Conservation (phyloP, 2,797 vertebrate genomes). For the Luscinia megarhynchos region DNA sequence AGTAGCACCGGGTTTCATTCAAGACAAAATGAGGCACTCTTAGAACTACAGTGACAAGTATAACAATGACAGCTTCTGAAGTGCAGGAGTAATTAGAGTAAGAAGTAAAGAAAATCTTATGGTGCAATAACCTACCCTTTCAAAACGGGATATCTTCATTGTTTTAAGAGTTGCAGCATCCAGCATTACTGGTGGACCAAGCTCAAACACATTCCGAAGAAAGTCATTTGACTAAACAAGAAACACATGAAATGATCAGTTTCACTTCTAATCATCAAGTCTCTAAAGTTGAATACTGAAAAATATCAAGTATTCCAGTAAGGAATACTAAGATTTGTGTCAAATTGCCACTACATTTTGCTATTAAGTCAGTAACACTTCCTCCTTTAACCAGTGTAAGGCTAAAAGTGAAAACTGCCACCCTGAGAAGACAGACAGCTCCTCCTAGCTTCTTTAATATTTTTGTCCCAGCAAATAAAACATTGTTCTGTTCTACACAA, state of each 20-base stretch:
- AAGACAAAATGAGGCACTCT: neutral
- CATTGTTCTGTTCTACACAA: neutral
- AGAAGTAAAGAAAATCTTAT: neutral
- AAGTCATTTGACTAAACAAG: conserved; percentile 91
- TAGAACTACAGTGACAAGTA: neutral
- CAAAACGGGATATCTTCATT: conserved; percentile 95
- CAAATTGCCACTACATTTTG: neutral
- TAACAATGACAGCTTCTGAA: neutral
- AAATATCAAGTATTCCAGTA: neutral
- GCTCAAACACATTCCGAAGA: conserved; percentile 95
- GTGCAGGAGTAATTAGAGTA: neutral
- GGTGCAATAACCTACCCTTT: conserved; percentile 84
- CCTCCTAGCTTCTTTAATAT: too few relatives aligned
- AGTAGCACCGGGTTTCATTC: neutral
- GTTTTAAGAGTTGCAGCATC: conserved; percentile 92
- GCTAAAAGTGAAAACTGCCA: neutral
- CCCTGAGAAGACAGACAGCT: neutral
- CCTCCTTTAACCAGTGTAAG: neutral
- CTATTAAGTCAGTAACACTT: neutral
- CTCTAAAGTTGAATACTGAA: neutral
- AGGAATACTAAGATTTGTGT: neutral
- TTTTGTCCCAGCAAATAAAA: neutral
- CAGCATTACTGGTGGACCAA: conserved; percentile 92
- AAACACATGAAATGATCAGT: neutral
- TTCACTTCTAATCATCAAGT: neutral